Base-by-base conservation (phyloP, 2,888 invertebrate genomes). In the Tenodera sinensis region DNA sequence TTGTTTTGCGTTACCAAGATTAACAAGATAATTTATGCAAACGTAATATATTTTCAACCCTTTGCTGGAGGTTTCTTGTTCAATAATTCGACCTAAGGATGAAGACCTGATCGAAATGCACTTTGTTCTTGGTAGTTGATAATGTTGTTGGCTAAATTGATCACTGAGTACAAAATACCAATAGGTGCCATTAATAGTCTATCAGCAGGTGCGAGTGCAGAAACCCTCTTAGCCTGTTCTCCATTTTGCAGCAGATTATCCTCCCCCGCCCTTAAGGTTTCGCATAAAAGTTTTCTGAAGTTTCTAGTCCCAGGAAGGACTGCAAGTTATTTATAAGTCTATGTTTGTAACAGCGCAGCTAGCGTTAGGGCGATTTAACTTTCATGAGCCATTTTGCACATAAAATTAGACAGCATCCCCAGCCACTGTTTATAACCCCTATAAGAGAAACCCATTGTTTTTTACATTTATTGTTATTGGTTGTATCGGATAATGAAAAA, bases 301-400 rank as follows among this genome's bases (percentile, higher is more conserved):
- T 25, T 71, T 0, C 54, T 4, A 71, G 54, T 25, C 15, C 54
- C 54, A 71, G 54, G 54, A 71, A 71, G 20, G 54, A 71, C 54
- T 71, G 54, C 54, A 71, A 71, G 54, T 71, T 71, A 71, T 71
- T 71, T 71, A 71, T 71, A 71, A 71, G 54, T 25, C 54, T 4
- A 71, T 71, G 54, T 71, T 20, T 71, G 25, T 71, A 71, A 71
- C 54, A 71, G 54, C 25, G 54, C 20, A 71, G 54, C 54, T 0
- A 71, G 20, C 54, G 54, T 71, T 71, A 25, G 54, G 6, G 83
- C 87, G 82, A 87, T 87, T 82, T 42, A 87, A 87, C 82, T 87
- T 87, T 87, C 87, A 87, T 87, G 87, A 87, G 87, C 87, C 83
- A 30, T 87, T 87, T 87, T 87, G 87, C 87, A 87, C 87, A 87